A percentile compares a stretch with the other conserved stretches of the same genome.
Conservation (phyloP, 2,888 invertebrate species). For the Ischnus inquisitorius region DNA sequence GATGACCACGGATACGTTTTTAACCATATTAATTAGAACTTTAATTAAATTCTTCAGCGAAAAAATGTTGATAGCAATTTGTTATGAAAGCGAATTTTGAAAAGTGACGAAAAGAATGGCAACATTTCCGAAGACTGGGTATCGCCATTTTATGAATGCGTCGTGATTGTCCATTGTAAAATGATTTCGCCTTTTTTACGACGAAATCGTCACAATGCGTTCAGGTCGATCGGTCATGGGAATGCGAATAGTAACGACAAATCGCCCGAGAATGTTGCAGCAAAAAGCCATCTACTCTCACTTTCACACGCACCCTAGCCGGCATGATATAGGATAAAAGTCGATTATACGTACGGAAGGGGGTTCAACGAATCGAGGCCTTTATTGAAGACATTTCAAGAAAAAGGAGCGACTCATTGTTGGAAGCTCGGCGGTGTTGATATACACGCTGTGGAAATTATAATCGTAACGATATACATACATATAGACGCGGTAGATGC, state of each 20-base stretch:
- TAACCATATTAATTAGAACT: no score
- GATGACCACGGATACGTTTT: no score
- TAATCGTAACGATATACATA: constrained; percentile 9
- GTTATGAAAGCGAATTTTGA: no score
- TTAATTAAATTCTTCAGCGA: no score
- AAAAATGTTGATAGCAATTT: no score
- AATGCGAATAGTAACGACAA: background rate
- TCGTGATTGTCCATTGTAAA: no score
- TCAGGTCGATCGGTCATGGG: background rate
- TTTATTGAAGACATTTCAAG: constrained; percentile 4
- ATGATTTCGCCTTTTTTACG: background rate
- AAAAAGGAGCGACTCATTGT: constrained; percentile 28
- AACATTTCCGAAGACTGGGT: no score
- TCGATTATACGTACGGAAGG: background rate
- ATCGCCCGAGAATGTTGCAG: background rate
- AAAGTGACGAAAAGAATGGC: no score
- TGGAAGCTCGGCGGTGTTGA: background rate
- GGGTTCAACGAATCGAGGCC: constrained; percentile 28
- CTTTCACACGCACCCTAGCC: background rate
- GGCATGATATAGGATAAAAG: background rate
- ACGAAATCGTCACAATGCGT: background rate
- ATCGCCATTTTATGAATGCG: no score
- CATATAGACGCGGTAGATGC: constrained; percentile 18
- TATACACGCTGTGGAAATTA: constrained; percentile 23
- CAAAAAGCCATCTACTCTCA: background rate